Evolutionary conservation across 2,113 vertebrate species (phyloP).

Genomic region (Cygnus atratus): DNA sequence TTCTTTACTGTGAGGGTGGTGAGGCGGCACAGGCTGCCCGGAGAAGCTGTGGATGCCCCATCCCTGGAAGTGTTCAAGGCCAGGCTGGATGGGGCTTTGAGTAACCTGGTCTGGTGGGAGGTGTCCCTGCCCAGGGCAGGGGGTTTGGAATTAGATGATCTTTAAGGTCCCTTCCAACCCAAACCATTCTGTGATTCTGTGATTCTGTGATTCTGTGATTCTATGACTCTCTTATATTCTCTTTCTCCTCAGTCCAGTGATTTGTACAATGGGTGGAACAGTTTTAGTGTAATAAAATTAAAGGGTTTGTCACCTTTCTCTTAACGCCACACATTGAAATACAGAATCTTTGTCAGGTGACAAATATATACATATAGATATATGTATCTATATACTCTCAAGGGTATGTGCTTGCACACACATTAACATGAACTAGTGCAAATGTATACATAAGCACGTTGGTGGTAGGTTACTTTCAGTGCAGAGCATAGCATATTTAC

Average conservation of each 20-base stretch:
- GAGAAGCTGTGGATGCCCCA: no score
- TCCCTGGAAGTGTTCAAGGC: no score
- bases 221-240: background rate
- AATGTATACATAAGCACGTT: background rate
- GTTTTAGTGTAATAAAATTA: background rate
- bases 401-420: background rate
- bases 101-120: no score
- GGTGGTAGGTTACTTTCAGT: background rate
- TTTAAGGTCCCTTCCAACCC: no score
- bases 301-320: background rate
- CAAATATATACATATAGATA: background rate
- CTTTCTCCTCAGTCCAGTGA: background rate
- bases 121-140: no score
- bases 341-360: background rate
- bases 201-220: no score
- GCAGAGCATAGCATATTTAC: background rate
- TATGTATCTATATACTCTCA: background rate
- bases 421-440: fast-evolving
- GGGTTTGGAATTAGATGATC: no score
- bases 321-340: background rate
- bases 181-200: no score
- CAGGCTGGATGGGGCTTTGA: no score
- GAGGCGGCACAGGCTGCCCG: no score
- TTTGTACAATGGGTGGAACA: background rate
- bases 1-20: no score